Percentiles rank a stretch among this genome's conserved stretches.
These are phyloP conservation scores for Mythimna pallens DNA, from an alignment of 2,888 invertebrate genomes.

Conservation along the genomic window DNA sequence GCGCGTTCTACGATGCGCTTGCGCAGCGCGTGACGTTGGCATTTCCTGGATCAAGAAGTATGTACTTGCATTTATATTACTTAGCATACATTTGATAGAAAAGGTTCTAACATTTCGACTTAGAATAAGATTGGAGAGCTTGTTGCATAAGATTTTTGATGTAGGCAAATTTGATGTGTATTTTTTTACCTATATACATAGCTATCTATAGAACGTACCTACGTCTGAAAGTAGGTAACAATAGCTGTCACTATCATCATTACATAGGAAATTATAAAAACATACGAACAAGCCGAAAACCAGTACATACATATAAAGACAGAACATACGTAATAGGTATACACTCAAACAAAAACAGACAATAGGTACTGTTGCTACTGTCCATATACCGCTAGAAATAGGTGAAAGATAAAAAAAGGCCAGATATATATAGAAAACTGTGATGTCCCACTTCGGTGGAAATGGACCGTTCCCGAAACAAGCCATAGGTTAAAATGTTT, in stretches of 20 bases:
- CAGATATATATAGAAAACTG: constrained; percentile 46
- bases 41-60: constrained; percentile 70
- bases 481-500: constrained; percentile 45
- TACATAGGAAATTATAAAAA: not conserved
- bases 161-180: not conserved
- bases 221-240: not conserved
- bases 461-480: constrained; percentile 49
- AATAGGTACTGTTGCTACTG: not conserved
- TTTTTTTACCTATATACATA: not conserved
- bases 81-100: constrained; percentile 14
- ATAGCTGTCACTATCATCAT: not conserved
- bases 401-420: constrained; percentile 34
- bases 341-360: not conserved
- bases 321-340: too few relatives aligned
- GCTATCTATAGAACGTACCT: not conserved
- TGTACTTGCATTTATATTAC: constrained; percentile 36
- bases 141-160: not conserved
- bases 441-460: constrained; percentile 41
- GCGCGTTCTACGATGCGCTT: constrained; percentile 79
- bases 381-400: constrained; percentile 33
- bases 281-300: not conserved
- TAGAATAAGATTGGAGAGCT: not conserved
- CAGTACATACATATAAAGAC: too few relatives aligned
- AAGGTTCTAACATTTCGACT: not conserved
- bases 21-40: constrained; percentile 71